These are phyloP conservation scores for Minunthozetes semirufus DNA, from an alignment of 2,888 invertebrate genomes.

Conservation along the genomic window DNA sequence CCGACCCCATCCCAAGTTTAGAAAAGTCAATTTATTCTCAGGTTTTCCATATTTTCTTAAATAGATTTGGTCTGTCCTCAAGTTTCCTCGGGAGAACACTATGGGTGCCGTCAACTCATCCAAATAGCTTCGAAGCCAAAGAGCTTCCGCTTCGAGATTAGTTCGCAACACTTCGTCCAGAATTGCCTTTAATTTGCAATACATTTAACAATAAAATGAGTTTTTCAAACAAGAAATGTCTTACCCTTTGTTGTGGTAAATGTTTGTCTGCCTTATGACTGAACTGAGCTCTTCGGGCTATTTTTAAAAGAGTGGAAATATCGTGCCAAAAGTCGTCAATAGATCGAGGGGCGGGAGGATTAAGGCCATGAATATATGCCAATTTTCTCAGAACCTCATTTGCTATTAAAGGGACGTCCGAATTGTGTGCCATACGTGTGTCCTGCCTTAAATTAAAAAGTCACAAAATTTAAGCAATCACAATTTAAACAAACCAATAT, in stretches of 20 bases:
- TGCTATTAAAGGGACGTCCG: background rate
- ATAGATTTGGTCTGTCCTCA: background rate
- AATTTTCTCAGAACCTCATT: background rate
- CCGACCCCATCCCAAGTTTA: background rate
- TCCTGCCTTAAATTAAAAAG: background rate
- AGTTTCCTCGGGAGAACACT: background rate
- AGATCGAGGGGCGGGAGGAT: slow-evolving; percentile 9
- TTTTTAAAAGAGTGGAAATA: background rate
- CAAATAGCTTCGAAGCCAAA: background rate
- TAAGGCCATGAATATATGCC: background rate
- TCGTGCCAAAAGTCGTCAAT: slow-evolving; percentile 14
- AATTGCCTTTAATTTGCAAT: background rate
- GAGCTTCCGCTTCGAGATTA: background rate
- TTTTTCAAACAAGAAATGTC: background rate
- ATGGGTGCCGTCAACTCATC: background rate
- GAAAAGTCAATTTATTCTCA: background rate
- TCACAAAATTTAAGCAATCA: background rate
- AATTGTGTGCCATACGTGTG: background rate
- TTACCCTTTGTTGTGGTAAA: background rate
- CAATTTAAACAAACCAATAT: background rate
- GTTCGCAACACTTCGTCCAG: background rate
- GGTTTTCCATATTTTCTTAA: background rate
- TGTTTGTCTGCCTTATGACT: background rate
- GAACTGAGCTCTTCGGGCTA: background rate
- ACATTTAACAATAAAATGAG: background rate